A percentile compares a stretch with the other conserved stretches of the same genome.
phyloP scores from a whole-genome alignment of 2,113 vertebrate genomes.

The Paradoxurus hermaphroditus region DNA sequence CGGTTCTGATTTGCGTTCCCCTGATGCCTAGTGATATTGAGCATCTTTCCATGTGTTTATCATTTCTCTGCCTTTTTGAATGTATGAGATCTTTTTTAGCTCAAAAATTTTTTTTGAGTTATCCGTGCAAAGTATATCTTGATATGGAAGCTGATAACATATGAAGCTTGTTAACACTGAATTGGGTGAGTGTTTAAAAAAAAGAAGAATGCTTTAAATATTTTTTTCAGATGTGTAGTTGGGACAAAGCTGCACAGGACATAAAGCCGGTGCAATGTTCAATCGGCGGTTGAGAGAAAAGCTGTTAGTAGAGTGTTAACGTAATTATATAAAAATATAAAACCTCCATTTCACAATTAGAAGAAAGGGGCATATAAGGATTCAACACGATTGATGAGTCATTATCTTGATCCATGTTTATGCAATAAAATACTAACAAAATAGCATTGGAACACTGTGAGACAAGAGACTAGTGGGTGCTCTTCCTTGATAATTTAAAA shows the following conservation, averaged over 20 bases:
- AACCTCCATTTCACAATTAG: neutral
- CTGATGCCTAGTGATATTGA: neutral
- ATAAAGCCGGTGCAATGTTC: neutral
- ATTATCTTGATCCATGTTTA: neutral
- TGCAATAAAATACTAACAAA: neutral
- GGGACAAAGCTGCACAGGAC: neutral
- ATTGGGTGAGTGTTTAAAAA: neutral
- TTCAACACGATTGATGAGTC: neutral
- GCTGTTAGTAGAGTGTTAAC: neutral
- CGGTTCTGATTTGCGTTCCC: slow-evolving; percentile 2
- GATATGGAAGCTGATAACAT: neutral
- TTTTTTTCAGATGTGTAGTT: neutral
- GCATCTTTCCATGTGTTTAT: neutral
- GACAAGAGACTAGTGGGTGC: neutral
- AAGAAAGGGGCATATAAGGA: neutral
- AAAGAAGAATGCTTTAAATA: neutral
- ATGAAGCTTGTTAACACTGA: neutral
- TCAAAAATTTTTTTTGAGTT: neutral
- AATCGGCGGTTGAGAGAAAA: neutral
- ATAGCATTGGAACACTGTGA: neutral
- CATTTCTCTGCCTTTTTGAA: neutral
- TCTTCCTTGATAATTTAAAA: neutral
- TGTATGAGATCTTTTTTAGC: slow-evolving; percentile 31
- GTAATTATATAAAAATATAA: neutral
- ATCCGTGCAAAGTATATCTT: neutral